Percentiles rank a stretch among this genome's conserved stretches.
phyloP scores from a whole-genome alignment of 1,140 invertebrate genomes.

The Babylonia areolata region DNA sequence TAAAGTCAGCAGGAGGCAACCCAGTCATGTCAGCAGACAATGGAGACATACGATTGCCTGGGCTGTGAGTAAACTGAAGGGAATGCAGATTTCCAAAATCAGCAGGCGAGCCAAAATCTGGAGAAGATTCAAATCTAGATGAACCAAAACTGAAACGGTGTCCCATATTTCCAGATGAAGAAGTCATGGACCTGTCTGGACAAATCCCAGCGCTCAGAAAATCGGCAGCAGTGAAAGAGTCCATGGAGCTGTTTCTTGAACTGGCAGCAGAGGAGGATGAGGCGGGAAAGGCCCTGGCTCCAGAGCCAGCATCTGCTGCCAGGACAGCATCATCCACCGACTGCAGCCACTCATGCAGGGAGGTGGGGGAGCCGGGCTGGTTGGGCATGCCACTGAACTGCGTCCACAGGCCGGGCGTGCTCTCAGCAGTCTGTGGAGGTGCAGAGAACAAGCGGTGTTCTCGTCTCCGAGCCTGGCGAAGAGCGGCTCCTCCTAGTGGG shows the following conservation, averaged over 20 bases:
- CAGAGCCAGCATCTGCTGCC: neutral
- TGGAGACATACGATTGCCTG: slow-evolving; percentile 33
- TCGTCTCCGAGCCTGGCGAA: slow-evolving; percentile 14
- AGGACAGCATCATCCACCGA: slow-evolving; percentile 39
- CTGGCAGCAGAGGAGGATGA: neutral
- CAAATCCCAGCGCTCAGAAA: neutral
- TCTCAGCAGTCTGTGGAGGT: neutral
- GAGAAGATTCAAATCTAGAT: neutral
- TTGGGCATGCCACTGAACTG: slow-evolving; percentile 58
- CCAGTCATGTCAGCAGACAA: slow-evolving; percentile 28
- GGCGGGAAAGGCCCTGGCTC: neutral
- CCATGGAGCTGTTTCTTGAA: neutral
- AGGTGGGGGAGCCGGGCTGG: slow-evolving; percentile 35
- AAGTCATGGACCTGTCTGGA: neutral
- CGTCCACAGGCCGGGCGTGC: slow-evolving; percentile 46
- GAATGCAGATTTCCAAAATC: slow-evolving; percentile 31
- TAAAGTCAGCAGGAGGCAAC: slow-evolving; percentile 17
- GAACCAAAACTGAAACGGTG: slow-evolving; percentile 9
- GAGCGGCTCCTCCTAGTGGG: neutral
- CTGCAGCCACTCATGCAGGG: slow-evolving; percentile 36
- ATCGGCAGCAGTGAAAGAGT: slow-evolving; percentile 6
- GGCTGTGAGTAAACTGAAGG: slow-evolving; percentile 28
- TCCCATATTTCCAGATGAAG: neutral
- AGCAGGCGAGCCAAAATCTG: slow-evolving; percentile 26
- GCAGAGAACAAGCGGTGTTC: slow-evolving; percentile 2